These are phyloP conservation scores for Cynodonichthys magdalenae DNA, from an alignment of 2,797 vertebrate species.

Conservation along the genomic window DNA sequence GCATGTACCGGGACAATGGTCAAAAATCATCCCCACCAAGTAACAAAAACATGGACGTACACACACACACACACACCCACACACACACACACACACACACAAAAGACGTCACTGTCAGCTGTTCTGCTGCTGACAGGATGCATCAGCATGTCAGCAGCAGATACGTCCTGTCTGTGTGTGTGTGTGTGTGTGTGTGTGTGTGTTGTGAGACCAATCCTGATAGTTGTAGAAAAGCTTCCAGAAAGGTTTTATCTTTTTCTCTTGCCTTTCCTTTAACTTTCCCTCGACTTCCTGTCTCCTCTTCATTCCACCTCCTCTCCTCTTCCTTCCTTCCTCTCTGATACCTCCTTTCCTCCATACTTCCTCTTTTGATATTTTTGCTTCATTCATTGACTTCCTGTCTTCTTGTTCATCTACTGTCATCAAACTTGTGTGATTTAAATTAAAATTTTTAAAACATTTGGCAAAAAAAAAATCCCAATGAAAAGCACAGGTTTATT, in stretches of 20 bases:
- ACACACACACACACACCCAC: too few species aligned
- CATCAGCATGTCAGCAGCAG: conserved; percentile 39
- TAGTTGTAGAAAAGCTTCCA: conserved; percentile 36
- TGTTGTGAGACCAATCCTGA: conserved; percentile 19
- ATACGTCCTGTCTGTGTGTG: conserved; percentile 37
- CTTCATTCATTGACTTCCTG: conserved; percentile 12
- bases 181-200: conserved; percentile 5
- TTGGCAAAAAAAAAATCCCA: too few species aligned
- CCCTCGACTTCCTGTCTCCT: conserved; percentile 38
- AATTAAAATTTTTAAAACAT: too few species aligned
- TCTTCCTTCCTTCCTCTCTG: conserved; percentile 25
- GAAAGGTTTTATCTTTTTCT: conserved; percentile 32
- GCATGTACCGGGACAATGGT: too few species aligned
- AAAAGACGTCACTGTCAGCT: conserved; percentile 27
- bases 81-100: too few species aligned
- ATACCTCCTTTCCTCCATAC: conserved; percentile 16
- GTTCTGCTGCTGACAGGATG: conserved; percentile 40
- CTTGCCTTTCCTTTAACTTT: conserved; percentile 22
- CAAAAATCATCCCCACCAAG: too few species aligned
- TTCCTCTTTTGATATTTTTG: conserved; percentile 31
- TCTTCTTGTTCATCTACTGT: conserved; percentile 2
- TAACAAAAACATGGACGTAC: too few species aligned
- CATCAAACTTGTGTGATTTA: background rate
- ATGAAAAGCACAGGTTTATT: too few species aligned
- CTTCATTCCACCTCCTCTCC: conserved; percentile 40